phyloP scores from a whole-genome alignment of 2,113 vertebrate species.

The Nothoprocta perdicaria region DNA sequence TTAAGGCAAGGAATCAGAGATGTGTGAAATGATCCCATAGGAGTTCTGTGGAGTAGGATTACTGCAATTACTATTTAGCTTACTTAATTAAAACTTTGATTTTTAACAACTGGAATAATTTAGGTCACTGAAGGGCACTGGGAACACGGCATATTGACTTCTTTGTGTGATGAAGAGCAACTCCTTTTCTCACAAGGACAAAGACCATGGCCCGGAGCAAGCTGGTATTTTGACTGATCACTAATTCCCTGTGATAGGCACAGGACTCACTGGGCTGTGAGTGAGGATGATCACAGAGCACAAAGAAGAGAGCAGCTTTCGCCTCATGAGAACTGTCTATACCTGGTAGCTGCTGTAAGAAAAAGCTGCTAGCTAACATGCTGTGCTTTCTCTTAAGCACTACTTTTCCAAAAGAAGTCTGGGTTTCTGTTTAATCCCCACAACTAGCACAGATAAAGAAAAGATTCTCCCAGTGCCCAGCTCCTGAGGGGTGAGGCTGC shows the following conservation, averaged over 20 bases:
- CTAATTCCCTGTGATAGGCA: not conserved
- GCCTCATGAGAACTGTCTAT: not conserved
- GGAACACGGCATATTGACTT: not conserved
- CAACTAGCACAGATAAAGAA: not conserved
- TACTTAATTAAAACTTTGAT: not conserved
- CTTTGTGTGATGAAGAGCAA: not conserved
- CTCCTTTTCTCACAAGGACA: not conserved
- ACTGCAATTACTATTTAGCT: too few species aligned
- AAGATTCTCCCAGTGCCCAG: not conserved
- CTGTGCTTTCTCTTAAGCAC: not conserved
- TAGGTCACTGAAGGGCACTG: not conserved
- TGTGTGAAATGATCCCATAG: not conserved
- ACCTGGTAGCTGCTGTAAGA: not conserved
- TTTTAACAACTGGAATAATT: not conserved
- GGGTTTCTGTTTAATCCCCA: not conserved
- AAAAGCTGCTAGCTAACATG: not conserved
- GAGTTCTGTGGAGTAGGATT: not conserved
- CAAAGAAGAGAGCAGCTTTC: not conserved
- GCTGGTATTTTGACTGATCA: not conserved
- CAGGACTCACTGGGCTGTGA: fast-evolving
- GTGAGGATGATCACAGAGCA: not conserved
- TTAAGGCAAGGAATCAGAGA: not conserved
- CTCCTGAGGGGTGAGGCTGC: not conserved
- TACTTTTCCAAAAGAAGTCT: not conserved
- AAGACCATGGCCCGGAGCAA: not conserved